Conservation (phyloP, 2,113 vertebrate genomes). For the Zapornia atra region DNA sequence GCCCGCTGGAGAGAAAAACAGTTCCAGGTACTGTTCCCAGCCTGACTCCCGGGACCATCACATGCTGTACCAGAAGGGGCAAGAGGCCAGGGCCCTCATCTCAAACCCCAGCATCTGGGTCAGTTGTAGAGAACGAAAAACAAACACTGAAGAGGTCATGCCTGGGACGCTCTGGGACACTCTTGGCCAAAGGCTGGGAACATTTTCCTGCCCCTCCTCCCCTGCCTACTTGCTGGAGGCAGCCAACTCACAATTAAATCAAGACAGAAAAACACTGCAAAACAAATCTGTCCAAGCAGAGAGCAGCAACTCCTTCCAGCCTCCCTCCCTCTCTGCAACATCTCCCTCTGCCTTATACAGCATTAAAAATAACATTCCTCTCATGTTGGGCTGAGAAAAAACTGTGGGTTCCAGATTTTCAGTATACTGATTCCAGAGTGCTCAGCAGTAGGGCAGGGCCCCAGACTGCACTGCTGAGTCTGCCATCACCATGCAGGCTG, state of each 20-base stretch:
- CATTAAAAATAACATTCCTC: neutral
- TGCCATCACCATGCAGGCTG: neutral
- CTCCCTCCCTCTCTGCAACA: neutral
- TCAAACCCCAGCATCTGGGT: neutral
- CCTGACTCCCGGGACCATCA: neutral
- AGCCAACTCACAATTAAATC: constrained; percentile 25
- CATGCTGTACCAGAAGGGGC: neutral
- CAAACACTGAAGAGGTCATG: neutral
- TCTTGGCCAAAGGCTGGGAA: constrained; percentile 46
- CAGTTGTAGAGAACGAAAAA: constrained; percentile 14
- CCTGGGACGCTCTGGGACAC: neutral
- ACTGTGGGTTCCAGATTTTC: neutral
- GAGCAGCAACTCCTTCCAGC: neutral
- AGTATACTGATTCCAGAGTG: neutral
- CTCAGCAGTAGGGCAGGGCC: neutral
- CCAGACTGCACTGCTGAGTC: accelerated
- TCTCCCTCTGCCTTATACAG: constrained; percentile 13
- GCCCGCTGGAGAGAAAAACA: neutral
- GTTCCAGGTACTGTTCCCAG: constrained; percentile 17
- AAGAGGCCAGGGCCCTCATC: neutral
- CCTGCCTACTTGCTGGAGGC: constrained; percentile 9
- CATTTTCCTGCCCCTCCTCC: neutral
- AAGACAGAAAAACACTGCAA: constrained; percentile 17
- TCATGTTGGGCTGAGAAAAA: neutral
- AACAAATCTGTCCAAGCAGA: neutral